These are phyloP conservation scores for Leiothrix lutea DNA, from an alignment of 2,113 vertebrate species.

Conservation along the genomic window DNA sequence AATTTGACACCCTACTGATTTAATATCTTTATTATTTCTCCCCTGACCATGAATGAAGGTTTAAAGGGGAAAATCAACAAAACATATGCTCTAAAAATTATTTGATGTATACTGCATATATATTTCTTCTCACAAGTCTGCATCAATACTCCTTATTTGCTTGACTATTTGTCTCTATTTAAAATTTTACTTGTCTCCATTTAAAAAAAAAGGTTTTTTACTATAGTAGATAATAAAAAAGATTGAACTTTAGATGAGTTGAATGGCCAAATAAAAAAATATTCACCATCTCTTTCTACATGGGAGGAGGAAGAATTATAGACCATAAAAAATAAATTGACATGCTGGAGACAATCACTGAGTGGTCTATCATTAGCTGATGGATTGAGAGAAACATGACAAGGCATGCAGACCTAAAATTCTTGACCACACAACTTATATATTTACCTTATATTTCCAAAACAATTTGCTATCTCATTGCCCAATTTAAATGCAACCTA, in stretches of 20 bases:
- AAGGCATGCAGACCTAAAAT: background rate
- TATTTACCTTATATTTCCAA: background rate
- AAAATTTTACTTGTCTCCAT: background rate
- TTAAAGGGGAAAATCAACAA: background rate
- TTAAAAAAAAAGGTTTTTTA: background rate
- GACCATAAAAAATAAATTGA: background rate
- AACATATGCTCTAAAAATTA: background rate
- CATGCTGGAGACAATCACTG: background rate
- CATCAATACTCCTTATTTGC: background rate
- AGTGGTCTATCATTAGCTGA: background rate
- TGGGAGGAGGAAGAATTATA: background rate
- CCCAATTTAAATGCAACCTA: background rate
- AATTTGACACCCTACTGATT: background rate
- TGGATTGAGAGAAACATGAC: background rate
- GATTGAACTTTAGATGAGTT: background rate
- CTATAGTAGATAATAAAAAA: background rate
- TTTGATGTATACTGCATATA: background rate
- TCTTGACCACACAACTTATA: background rate
- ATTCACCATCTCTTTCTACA: background rate
- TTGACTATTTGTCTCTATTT: background rate
- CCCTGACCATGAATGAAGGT: background rate
- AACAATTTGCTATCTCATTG: background rate
- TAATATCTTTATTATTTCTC: background rate
- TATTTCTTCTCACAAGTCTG: background rate
- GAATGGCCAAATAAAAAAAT: background rate